phyloP scores from a whole-genome alignment of 2,797 vertebrate species.

The Ptychadena robeensis region DNA sequence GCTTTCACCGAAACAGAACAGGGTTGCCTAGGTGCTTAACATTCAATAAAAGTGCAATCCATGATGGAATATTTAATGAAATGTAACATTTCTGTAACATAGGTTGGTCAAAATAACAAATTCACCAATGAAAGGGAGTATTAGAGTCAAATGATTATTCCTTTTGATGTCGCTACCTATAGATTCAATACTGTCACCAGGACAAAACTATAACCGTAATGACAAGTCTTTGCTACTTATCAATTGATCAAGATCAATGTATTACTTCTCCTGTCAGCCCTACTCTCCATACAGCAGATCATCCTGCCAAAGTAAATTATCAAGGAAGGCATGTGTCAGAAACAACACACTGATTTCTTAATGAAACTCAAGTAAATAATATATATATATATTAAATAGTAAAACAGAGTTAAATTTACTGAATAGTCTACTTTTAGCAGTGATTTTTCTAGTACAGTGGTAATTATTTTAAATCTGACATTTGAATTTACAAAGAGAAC shows the following conservation, averaged over 20 bases:
- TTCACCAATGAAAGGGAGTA: background rate
- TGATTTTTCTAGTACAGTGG: no score
- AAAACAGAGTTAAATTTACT: background rate
- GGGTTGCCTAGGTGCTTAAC: background rate
- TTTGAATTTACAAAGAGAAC: no score
- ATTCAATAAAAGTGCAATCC: background rate
- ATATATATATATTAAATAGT: no score
- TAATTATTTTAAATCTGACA: background rate
- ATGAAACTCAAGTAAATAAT: background rate
- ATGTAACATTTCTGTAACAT: background rate
- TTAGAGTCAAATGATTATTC: slow-evolving; percentile 22
- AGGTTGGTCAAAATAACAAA: background rate
- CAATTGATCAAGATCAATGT: slow-evolving; percentile 7
- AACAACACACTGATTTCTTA: background rate
- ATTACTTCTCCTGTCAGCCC: slow-evolving; percentile 20
- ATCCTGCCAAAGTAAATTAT: slow-evolving; percentile 1
- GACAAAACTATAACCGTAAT: slow-evolving; percentile 10
- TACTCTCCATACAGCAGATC: background rate
- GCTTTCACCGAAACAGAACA: background rate
- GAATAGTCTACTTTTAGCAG: background rate
- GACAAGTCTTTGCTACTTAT: background rate
- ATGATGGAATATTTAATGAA: background rate
- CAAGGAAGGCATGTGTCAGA: background rate
- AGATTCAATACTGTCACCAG: slow-evolving; percentile 20
- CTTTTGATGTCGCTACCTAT: slow-evolving; percentile 30